These are phyloP conservation scores for Drosophila koepferae DNA, from an alignment of 2,888 invertebrate species.

Conservation along the genomic window DNA sequence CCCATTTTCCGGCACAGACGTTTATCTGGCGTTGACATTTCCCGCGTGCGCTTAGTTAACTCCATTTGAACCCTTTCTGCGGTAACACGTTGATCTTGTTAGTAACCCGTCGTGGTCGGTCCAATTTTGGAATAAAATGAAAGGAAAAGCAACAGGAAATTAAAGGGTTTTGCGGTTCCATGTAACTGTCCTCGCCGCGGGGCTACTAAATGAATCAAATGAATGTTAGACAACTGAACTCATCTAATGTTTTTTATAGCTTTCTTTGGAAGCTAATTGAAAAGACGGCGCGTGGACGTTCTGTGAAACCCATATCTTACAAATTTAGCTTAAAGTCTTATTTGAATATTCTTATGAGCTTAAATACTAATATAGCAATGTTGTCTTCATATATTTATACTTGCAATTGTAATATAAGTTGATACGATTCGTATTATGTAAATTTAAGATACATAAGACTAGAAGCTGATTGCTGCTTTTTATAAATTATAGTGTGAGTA, in stretches of 20 bases:
- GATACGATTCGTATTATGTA: neutral
- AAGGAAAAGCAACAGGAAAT: conserved; percentile 80
- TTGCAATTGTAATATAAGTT: neutral
- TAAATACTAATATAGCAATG: neutral
- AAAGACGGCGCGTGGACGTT: neutral
- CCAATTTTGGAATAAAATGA: conserved; percentile 48
- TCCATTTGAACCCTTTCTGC: conserved; percentile 63
- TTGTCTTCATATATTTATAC: neutral
- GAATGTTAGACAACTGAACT: conserved; percentile 36
- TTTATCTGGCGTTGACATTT: conserved; percentile 78
- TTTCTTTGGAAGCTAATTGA: conserved; percentile 27
- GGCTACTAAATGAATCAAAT: conserved; percentile 56
- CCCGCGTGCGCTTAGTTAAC: conserved; percentile 53
- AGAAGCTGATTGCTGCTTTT: neutral
- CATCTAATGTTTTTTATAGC: conserved; percentile 25
- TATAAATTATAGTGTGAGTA: neutral
- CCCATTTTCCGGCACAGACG: conserved; percentile 48
- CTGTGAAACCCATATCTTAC: conserved; percentile 1
- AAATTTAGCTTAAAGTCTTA: neutral
- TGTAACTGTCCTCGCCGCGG: conserved; percentile 42
- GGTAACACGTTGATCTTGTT: conserved; percentile 76
- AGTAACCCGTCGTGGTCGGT: conserved; percentile 45
- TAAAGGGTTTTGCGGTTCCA: conserved; percentile 69
- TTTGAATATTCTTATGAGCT: neutral
- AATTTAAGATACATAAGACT: neutral